phyloP scores from a whole-genome alignment of 2,113 vertebrate species.

The Colaptes auratus region DNA sequence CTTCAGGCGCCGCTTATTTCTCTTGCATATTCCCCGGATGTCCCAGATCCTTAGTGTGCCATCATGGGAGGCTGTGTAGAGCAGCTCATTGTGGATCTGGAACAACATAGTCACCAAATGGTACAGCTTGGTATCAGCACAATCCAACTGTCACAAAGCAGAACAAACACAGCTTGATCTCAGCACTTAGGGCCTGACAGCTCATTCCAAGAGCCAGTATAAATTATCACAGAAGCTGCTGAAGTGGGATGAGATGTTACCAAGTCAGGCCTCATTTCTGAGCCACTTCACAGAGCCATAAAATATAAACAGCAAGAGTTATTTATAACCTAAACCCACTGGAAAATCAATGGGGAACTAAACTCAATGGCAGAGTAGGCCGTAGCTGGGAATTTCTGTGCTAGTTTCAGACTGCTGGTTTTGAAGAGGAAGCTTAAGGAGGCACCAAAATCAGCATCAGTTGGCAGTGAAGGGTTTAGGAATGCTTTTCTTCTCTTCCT shows the following conservation, averaged over 20 bases:
- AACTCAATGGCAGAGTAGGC: neutral
- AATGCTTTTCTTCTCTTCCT: neutral
- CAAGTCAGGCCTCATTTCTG: conserved; percentile 30
- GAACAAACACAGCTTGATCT: neutral
- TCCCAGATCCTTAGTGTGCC: conserved; percentile 81
- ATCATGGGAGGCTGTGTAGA: conserved; percentile 83
- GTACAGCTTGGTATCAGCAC: fast-evolving
- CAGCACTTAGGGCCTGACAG: neutral
- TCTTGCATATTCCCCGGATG: conserved; percentile 72
- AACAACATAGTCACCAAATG: neutral
- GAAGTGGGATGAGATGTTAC: neutral
- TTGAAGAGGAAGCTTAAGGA: neutral
- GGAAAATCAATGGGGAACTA: neutral
- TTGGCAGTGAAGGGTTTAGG: neutral
- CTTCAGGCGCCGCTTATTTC: conserved; percentile 46
- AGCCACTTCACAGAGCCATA: conserved; percentile 32
- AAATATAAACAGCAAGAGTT: conserved; percentile 15
- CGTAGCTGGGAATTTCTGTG: neutral
- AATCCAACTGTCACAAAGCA: neutral
- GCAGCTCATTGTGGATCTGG: conserved; percentile 79
- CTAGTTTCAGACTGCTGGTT: neutral
- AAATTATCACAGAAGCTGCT: conserved; percentile 45
- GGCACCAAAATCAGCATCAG: neutral
- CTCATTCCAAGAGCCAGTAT: neutral
- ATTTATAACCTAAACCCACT: conserved; percentile 15